Evolutionary conservation across 1,140 invertebrate species (phyloP), one percentile per base, ranked within the genome.

Genomic region (Parapsyche elsis): DNA sequence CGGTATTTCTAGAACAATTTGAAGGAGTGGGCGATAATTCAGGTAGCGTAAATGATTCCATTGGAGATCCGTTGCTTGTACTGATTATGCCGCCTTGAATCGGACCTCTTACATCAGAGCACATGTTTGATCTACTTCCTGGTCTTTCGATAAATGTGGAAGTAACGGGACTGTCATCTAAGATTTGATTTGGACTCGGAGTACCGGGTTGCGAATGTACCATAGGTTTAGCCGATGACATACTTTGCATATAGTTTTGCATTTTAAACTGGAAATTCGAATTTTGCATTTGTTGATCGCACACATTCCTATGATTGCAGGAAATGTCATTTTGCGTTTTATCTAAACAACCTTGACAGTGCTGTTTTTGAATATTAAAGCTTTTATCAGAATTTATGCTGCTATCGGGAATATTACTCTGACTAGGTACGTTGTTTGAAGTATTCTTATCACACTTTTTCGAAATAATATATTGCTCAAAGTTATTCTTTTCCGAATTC

Each of bases 41-140:
- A 9, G 86, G 89, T 2, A 85, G 88, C 67, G 86, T 86, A 64
- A 88, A 82, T 0, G 88, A 91, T 76, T 92, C 91, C 12, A 91
- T 88, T 0, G 92, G 91, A 5, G 92, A 93, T 14, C 93, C 92
- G 83, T 94, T 92, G 85, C 93, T 94, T 0, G 94, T 94, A 83
- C 93, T 94, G 5, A 94, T 92, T 9, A 93, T 91, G 0, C 92
- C 93, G 14, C 93, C 93, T 87, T 94, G 93, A 80, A 94, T 94
- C 0, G 93, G 94, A 0, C 87, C 87, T 80, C 92, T 88, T 12
- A 90, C 90, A 85, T 94, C 90, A 53, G 89, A 49, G 14, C 76
- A 85, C 70, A 86, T 85, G 76, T 84, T 85, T 16, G 84, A 49
- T 81, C 83, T 81, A 44, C 79, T 86, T 24, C 84, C 86, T 83